phyloP scores from a whole-genome alignment of 2,797 vertebrate species.

The Dipus sagitta region DNA sequence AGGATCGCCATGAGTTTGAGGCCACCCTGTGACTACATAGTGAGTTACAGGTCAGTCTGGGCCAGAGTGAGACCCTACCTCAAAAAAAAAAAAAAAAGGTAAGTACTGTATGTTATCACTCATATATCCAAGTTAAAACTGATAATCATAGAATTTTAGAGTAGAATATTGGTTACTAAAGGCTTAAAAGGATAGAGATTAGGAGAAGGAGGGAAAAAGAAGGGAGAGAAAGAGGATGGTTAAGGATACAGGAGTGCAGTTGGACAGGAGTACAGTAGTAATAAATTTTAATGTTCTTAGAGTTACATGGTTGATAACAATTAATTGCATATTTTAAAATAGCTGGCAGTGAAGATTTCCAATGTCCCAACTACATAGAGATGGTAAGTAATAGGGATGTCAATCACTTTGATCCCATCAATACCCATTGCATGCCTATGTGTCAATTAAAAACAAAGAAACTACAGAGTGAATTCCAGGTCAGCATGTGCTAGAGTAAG shows the following conservation, averaged over 20 bases:
- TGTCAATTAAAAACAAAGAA: neutral
- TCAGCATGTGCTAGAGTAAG: too few relatives aligned
- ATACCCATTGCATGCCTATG: neutral
- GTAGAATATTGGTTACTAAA: neutral
- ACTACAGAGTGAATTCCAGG: too few relatives aligned
- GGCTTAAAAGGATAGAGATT: neutral
- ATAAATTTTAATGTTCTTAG: too few relatives aligned
- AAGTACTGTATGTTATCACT: neutral
- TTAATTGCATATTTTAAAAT: neutral
- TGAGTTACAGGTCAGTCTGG: too few relatives aligned
- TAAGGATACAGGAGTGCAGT: neutral
- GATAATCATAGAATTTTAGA: neutral
- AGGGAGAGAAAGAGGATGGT: neutral
- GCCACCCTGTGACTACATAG: too few relatives aligned
- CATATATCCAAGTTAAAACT: neutral
- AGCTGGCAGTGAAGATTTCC: neutral
- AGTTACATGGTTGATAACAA: neutral
- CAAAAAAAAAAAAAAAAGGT: neutral
- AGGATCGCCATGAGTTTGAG: too few relatives aligned
- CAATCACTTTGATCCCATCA: neutral
- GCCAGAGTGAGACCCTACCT: too few relatives aligned
- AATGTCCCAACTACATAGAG: too few relatives aligned
- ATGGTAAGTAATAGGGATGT: neutral
- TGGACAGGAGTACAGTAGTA: neutral
- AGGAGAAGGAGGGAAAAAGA: too few relatives aligned